These are phyloP conservation scores for Sarcoramphus papa DNA, from an alignment of 2,797 vertebrate genomes.

Conservation along the genomic window DNA sequence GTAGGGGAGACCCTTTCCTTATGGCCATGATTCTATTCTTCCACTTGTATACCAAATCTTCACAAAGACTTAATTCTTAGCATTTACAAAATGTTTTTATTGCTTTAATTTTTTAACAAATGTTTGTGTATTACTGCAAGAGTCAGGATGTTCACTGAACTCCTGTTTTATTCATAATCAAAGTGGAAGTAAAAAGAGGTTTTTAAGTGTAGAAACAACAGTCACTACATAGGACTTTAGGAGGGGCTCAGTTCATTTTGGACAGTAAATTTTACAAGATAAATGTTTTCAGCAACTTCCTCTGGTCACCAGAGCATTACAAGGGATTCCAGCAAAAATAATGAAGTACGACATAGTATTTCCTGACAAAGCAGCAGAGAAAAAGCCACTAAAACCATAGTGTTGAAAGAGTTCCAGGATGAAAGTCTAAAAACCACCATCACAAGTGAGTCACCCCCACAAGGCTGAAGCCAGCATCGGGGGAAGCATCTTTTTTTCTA, in stretches of 20 bases:
- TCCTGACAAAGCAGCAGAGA: neutral
- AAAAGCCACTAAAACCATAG: neutral
- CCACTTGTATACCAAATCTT: neutral
- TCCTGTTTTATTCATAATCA: neutral
- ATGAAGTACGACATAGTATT: neutral
- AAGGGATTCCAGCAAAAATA: conserved; percentile 21
- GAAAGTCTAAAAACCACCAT: neutral
- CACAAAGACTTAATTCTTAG: neutral
- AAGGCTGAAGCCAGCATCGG: neutral
- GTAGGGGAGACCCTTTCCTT: neutral
- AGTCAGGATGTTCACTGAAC: neutral
- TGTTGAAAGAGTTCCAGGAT: neutral
- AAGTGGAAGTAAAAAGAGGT: neutral
- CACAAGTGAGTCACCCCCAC: neutral
- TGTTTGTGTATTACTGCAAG: neutral
- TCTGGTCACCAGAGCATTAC: neutral
- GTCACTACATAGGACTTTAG: accelerated
- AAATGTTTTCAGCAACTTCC: neutral
- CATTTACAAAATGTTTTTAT: neutral
- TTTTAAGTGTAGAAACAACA: neutral
- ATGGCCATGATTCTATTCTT: neutral
- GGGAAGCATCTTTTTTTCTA: neutral
- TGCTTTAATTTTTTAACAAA: neutral
- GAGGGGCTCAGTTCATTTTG: neutral
- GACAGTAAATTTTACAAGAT: neutral